Percentiles rank a stretch among this genome's conserved stretches.
phyloP scores from a whole-genome alignment of 2,888 invertebrate genomes.

The Zelleria hepariella region DNA sequence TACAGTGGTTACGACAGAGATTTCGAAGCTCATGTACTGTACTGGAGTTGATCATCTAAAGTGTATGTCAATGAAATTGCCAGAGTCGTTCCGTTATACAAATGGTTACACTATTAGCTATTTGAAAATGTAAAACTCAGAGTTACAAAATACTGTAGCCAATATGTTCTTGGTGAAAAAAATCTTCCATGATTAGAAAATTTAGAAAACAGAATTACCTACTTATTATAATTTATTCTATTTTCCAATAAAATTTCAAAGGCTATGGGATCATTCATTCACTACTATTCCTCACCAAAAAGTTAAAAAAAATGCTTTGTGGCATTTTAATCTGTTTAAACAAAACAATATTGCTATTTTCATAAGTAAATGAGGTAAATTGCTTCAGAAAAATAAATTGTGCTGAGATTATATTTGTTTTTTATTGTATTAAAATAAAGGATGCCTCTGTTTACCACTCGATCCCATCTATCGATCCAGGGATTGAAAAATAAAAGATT shows the following conservation, averaged over 20 bases:
- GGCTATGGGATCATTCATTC: too few relatives aligned
- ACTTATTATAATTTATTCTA: too few relatives aligned
- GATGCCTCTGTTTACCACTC: background rate
- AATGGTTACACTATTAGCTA: slow-evolving; percentile 74
- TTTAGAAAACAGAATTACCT: too few relatives aligned
- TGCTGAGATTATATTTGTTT: too few relatives aligned
- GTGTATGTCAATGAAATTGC: slow-evolving; percentile 68
- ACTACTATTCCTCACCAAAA: too few relatives aligned
- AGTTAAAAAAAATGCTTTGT: background rate
- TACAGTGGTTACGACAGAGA: slow-evolving; percentile 59
- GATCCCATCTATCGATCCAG: background rate
- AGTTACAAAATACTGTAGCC: background rate
- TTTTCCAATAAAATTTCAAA: too few relatives aligned
- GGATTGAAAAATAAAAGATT: background rate
- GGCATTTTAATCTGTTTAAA: too few relatives aligned
- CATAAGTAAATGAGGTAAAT: too few relatives aligned
- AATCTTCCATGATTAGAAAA: too few relatives aligned
- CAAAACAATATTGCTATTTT: too few relatives aligned
- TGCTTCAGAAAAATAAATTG: too few relatives aligned
- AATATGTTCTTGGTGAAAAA: too few relatives aligned
- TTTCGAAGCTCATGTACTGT: slow-evolving; percentile 73
- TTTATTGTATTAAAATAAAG: background rate
- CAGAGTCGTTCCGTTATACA: slow-evolving; percentile 63
- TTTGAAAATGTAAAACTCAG: slow-evolving; percentile 45
- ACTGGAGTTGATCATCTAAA: slow-evolving; percentile 68